Base-by-base conservation (phyloP, 2,888 invertebrate genomes). In the Lepidochitona cinerea region DNA sequence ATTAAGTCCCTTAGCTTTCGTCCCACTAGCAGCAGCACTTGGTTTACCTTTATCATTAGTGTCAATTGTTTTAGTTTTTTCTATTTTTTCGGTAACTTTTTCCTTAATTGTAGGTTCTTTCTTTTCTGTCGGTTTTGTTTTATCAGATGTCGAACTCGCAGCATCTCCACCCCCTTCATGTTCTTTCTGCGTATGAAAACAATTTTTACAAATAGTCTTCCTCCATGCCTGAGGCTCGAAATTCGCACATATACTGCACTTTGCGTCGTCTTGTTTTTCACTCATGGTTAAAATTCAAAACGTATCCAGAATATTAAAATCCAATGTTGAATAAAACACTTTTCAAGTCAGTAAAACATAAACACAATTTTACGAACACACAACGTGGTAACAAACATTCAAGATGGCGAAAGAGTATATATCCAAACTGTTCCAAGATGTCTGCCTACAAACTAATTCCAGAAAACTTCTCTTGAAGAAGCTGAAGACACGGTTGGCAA, bases 201-300 rank as follows among this genome's bases (percentile, higher is more conserved):
- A 90, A 71, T 90, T 90, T 76, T 87, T 88, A 84, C 91, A 91
- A 35, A 90, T 83, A 36, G 89, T 90, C 76, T 88, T 89, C 53
- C 87, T 79, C 88, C 90, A 91, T 67, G 89, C 87, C 76, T 91
- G 91, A 12, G 91, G 89, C 81, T 91, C 91, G 82, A 91, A 91
- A 64, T 73, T 80, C 1, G 75, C 77, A 78, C 88, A 88, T 29
- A 85, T 83, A 0, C 76, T 72, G 53, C 80, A 76, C 33, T 75
- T 77, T 12, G 70, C 73, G 4, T 68, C 32, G 23, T 65, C 66
- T 33, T 73, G 37, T 23, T 79, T 36, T 18, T 23, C 77, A 37
- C 65, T 73, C 37, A 71, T 54, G 29, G 26, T 29, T 33, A 65
- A n/a, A n/a, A n/a, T n/a, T n/a, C n/a, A n/a, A n/a, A n/a, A n/a